phyloP scores from a whole-genome alignment of 2,797 vertebrate genomes.

The Chaetophractus vellerosus region DNA sequence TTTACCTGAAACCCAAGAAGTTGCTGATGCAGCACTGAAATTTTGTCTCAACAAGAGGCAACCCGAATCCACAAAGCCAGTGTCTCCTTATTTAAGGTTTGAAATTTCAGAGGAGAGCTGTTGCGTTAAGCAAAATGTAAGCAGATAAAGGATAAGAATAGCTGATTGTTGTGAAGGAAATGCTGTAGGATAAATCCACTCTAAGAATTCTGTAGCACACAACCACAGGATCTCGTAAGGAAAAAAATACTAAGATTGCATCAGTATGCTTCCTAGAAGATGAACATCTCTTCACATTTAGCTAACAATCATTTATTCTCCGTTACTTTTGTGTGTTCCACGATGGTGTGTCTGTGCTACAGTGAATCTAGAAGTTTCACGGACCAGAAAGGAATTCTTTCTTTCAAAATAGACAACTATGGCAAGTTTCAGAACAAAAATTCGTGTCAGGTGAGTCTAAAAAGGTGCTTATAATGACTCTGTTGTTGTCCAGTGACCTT shows the following conservation, averaged over 20 bases:
- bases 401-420: not conserved
- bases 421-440: not conserved
- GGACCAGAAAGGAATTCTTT: not conserved
- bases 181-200: not conserved
- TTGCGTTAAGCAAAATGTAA: slow-evolving; percentile 4
- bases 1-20: not conserved
- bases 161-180: not conserved
- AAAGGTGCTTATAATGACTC: slow-evolving; percentile 5
- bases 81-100: not conserved
- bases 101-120: slow-evolving; percentile 33
- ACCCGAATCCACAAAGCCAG: not conserved
- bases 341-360: not conserved
- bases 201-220: not conserved
- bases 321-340: not conserved
- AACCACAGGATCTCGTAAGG: not conserved
- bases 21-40: slow-evolving; percentile 5
- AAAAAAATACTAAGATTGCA: not conserved
- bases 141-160: not conserved
- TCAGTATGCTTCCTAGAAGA: not conserved
- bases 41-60: slow-evolving; percentile 31
- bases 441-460: not conserved
- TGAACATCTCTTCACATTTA: not conserved
- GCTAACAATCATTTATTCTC: not conserved
- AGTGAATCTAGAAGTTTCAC: not conserved
- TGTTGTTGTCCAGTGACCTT: not conserved